Evolutionary conservation across 2,797 vertebrate genomes (phyloP).

Genomic region (Emydoidea blandingii): DNA sequence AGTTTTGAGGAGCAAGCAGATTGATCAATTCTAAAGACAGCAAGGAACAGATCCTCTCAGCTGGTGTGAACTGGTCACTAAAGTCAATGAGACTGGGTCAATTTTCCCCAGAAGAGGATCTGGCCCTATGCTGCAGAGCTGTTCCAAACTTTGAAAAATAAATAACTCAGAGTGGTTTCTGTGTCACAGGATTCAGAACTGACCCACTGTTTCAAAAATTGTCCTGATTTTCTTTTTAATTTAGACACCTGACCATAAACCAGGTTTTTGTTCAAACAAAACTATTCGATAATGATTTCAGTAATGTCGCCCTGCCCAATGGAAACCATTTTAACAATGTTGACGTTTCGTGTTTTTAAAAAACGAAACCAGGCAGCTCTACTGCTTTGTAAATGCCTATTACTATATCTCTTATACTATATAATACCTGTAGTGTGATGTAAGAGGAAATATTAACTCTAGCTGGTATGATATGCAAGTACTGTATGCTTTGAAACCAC

Average conservation of each 20-base stretch:
- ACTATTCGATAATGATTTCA: not conserved
- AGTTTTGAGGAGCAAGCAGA: not conserved
- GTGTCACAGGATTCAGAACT: constrained; percentile 17
- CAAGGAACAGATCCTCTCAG: not conserved
- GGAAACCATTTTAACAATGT: constrained; percentile 1
- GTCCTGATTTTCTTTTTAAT: not conserved
- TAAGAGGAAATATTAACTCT: not conserved
- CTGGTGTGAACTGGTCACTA: not conserved
- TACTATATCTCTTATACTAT: not conserved
- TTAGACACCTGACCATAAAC: not conserved
- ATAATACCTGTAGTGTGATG: not conserved
- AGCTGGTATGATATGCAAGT: not conserved
- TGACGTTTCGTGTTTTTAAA: not conserved
- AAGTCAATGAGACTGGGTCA: not conserved
- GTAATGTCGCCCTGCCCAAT: not conserved
- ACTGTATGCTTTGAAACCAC: not conserved
- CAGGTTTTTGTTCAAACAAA: not conserved
- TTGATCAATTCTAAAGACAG: not conserved
- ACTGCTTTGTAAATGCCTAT: not conserved
- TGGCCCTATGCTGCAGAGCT: not conserved
- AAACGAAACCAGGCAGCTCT: not conserved
- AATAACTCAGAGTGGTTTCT: not conserved
- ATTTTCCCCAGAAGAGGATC: not conserved
- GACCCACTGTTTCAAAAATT: not conserved
- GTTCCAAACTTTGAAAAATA: not conserved